A percentile compares a stretch with the other conserved stretches of the same genome.
These are phyloP conservation scores for Dilophus febrilis DNA, from an alignment of 2,888 invertebrate species.

Conservation along the genomic window DNA sequence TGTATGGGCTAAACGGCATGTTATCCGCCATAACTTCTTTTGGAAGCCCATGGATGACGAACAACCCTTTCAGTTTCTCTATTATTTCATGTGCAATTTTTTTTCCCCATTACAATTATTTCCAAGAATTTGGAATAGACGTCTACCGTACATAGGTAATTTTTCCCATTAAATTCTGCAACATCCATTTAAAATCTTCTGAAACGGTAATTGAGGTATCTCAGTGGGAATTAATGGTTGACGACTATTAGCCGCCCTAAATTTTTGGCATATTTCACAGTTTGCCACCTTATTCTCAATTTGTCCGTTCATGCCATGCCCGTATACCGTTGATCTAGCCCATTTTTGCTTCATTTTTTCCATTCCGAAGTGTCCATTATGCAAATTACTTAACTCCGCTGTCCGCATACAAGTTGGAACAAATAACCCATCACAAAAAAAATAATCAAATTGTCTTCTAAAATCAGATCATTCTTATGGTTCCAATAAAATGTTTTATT, in stretches of 20 bases:
- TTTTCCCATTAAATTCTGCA: slow-evolving; percentile 2
- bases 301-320: slow-evolving; percentile 3
- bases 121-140: slow-evolving; percentile 10
- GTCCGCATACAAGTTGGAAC: slow-evolving; percentile 4
- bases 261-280: slow-evolving; percentile 7
- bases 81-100: slow-evolving; percentile 11
- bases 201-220: slow-evolving; percentile 3
- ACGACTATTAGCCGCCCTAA: not conserved
- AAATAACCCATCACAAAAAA: slow-evolving; percentile 7
- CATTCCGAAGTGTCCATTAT: slow-evolving; percentile 4
- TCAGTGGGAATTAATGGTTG: slow-evolving; percentile 1
- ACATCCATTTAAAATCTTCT: slow-evolving; percentile 8
- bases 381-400: slow-evolving; percentile 3
- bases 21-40: slow-evolving; percentile 8
- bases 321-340: slow-evolving; percentile 5
- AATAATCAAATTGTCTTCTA: slow-evolving; percentile 5
- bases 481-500: too few relatives aligned
- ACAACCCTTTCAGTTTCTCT: slow-evolving; percentile 9
- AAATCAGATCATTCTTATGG: slow-evolving; percentile 3
- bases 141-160: slow-evolving; percentile 3
- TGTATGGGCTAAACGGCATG: slow-evolving; percentile 5
- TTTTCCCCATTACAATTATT: slow-evolving; percentile 7
- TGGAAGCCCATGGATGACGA: slow-evolving; percentile 11
- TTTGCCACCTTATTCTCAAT: slow-evolving; percentile 4
- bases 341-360: slow-evolving; percentile 7